Evolutionary conservation across 2,113 vertebrate species (phyloP).

Genomic region (Pungitius pungitius): DNA sequence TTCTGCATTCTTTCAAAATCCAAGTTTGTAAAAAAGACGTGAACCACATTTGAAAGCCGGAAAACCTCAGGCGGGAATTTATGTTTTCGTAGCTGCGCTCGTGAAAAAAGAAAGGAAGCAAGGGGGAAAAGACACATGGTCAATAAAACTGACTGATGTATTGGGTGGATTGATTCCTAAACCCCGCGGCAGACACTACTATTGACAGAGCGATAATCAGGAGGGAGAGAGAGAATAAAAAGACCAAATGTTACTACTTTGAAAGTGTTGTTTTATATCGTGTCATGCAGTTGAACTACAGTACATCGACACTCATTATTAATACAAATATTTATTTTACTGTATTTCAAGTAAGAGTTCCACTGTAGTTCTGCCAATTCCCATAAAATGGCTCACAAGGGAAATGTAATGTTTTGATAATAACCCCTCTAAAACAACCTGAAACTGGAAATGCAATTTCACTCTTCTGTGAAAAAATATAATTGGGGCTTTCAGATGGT

Average conservation of each 20-base stretch:
- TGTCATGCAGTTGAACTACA: background rate
- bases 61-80: background rate
- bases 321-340: background rate
- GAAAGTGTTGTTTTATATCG: background rate
- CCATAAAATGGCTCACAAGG: background rate
- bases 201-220: constrained; percentile 37
- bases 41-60: background rate
- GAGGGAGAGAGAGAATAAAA: background rate
- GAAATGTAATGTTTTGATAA: background rate
- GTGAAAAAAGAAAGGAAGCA: background rate
- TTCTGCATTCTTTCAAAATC: background rate
- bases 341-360: background rate
- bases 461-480: background rate
- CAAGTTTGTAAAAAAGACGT: background rate
- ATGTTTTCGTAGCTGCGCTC: background rate
- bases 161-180: constrained; percentile 31
- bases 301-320: background rate
- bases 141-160: constrained; percentile 26
- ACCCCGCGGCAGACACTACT: constrained; percentile 30
- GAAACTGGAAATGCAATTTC: background rate
- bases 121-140: background rate
- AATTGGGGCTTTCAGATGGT: background rate
- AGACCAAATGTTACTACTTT: background rate
- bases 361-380: background rate
- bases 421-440: background rate